Percentiles rank a stretch among this genome's conserved stretches.
Evolutionary conservation across 64 coral and sea anemone genomes (phyloP).

Genomic region (Montipora capricornis): DNA sequence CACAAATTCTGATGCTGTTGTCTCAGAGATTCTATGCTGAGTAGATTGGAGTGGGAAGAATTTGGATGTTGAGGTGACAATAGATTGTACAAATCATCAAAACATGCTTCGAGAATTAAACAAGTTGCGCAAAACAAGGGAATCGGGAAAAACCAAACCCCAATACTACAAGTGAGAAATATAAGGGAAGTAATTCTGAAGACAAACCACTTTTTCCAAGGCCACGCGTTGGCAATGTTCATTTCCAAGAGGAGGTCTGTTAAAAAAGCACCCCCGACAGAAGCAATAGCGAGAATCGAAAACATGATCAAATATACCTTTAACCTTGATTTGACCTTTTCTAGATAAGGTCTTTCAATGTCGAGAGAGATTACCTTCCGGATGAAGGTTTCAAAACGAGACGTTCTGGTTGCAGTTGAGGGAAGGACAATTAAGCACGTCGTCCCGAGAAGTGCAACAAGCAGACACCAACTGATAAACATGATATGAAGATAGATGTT

Average conservation of each 20-base stretch:
- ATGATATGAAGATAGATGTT: background rate
- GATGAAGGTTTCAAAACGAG: background rate
- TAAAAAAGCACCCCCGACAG: background rate
- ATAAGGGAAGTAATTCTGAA: background rate
- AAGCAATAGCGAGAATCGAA: background rate
- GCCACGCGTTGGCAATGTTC: background rate
- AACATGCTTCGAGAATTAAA: background rate
- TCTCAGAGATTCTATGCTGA: background rate
- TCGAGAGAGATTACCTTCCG: background rate
- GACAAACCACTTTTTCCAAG: background rate
- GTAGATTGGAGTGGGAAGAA: background rate
- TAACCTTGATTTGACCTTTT: background rate
- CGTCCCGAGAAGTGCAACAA: background rate
- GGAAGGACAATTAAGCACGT: background rate
- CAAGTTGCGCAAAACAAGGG: background rate
- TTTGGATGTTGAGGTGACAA: background rate
- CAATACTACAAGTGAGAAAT: background rate
- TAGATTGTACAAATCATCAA: background rate
- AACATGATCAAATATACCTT: background rate
- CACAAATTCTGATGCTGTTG: background rate
- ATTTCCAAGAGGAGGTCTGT: background rate
- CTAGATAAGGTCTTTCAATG: background rate
- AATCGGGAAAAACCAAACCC: constrained; percentile 1
- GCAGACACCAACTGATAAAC: background rate
- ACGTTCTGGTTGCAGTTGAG: background rate